phyloP scores from a whole-genome alignment of 2,888 invertebrate species.

The Rhaphigaster nebulosa region DNA sequence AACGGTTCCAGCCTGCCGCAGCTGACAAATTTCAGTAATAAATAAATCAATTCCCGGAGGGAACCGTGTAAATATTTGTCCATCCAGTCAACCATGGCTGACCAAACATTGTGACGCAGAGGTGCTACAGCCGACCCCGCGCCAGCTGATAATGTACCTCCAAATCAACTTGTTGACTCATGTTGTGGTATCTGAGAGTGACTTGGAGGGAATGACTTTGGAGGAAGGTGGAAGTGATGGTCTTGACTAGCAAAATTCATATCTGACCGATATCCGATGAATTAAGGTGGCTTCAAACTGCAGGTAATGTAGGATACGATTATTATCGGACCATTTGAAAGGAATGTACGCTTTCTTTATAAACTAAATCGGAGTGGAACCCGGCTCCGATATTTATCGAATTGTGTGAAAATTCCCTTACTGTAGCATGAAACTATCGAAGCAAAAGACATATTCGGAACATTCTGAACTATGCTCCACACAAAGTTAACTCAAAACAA shows the following conservation, averaged over 20 bases:
- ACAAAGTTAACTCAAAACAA: too few relatives aligned
- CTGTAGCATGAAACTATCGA: too few relatives aligned
- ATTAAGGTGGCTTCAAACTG: too few relatives aligned
- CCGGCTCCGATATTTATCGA: too few relatives aligned
- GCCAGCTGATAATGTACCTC: background rate
- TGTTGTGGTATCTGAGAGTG: background rate
- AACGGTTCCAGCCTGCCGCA: background rate
- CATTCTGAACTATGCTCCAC: too few relatives aligned
- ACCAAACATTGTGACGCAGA: slow-evolving; percentile 16
- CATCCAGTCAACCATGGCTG: background rate
- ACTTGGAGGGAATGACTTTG: background rate
- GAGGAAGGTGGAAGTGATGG: background rate
- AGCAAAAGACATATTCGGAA: too few relatives aligned
- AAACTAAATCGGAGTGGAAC: too few relatives aligned
- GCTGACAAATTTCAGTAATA: background rate
- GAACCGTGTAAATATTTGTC: background rate
- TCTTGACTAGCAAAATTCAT: background rate
- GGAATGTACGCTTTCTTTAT: too few relatives aligned
- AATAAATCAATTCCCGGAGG: slow-evolving; percentile 1
- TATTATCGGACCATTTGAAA: too few relatives aligned
- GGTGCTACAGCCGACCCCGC: background rate
- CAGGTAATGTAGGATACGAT: too few relatives aligned
- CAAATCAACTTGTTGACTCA: background rate
- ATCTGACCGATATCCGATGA: too few relatives aligned
- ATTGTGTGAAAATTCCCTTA: too few relatives aligned